Evolutionary conservation across 2,113 vertebrate genomes (phyloP).

Genomic region (Laticauda laticaudata): DNA sequence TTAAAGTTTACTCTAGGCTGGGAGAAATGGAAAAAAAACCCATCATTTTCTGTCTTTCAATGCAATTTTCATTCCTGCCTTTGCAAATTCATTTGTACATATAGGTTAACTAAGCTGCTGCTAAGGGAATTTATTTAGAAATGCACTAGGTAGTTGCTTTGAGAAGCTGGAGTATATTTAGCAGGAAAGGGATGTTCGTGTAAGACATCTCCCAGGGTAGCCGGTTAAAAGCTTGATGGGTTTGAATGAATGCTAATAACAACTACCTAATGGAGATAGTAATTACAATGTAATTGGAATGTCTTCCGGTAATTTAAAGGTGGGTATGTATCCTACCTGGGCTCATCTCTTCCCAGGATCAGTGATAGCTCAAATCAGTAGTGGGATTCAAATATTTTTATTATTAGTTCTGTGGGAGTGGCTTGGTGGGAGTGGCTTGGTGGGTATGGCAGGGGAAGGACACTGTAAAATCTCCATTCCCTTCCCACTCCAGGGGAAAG

Average conservation of each 20-base stretch:
- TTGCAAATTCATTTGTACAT: slow-evolving; percentile 1
- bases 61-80: background rate
- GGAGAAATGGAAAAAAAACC: background rate
- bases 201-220: background rate
- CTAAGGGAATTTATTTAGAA: slow-evolving; percentile 15
- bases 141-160: background rate
- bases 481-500: too few relatives aligned
- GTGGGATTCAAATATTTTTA: too few relatives aligned
- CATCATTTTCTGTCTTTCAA: background rate
- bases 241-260: slow-evolving; percentile 10
- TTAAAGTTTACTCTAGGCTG: background rate
- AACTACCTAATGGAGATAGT: background rate
- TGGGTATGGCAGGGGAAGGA: too few relatives aligned
- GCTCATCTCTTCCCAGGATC: background rate
- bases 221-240: background rate
- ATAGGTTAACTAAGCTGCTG: slow-evolving; percentile 13
- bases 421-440: too few relatives aligned
- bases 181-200: background rate
- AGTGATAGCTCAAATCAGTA: background rate
- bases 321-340: background rate
- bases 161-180: background rate
- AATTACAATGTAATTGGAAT: slow-evolving; percentile 12
- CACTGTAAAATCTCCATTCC: too few relatives aligned
- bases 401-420: too few relatives aligned
- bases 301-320: background rate